These are phyloP conservation scores for Oriolus oriolus DNA, from an alignment of 2,113 vertebrate genomes.

Conservation along the genomic window DNA sequence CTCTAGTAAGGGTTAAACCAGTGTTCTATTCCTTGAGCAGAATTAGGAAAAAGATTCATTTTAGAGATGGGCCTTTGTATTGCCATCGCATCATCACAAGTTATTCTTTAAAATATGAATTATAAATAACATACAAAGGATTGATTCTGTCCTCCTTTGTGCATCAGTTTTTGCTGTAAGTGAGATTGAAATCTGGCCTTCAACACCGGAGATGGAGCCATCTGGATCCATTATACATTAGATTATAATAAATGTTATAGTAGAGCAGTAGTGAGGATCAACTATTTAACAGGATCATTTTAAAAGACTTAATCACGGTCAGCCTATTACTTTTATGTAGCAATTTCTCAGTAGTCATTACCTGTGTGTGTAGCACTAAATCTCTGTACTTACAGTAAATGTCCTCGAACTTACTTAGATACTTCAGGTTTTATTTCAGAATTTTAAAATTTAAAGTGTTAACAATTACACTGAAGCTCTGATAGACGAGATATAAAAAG, in stretches of 20 bases:
- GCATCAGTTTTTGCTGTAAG: background rate
- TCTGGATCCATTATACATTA: constrained; percentile 26
- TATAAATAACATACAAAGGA: background rate
- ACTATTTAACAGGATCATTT: constrained; percentile 38
- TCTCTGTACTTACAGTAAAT: background rate
- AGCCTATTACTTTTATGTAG: background rate
- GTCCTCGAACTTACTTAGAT: background rate
- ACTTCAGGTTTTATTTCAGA: background rate
- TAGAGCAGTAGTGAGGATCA: background rate
- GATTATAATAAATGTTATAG: constrained; percentile 37
- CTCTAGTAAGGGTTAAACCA: background rate
- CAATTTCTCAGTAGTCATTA: background rate
- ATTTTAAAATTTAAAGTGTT: background rate
- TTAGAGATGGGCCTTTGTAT: background rate
- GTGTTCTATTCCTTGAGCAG: background rate
- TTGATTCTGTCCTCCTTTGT: background rate
- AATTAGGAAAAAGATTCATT: background rate
- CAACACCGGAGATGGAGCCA: background rate
- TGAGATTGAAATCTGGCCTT: background rate
- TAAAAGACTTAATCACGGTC: constrained; percentile 9
- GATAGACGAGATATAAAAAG: background rate
- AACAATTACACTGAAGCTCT: background rate
- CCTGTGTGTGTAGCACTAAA: background rate
- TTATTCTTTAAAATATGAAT: constrained; percentile 21
- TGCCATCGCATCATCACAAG: background rate